These are phyloP conservation scores for Atta cephalotes DNA, from an alignment of 1,140 invertebrate species.

Conservation along the genomic window DNA sequence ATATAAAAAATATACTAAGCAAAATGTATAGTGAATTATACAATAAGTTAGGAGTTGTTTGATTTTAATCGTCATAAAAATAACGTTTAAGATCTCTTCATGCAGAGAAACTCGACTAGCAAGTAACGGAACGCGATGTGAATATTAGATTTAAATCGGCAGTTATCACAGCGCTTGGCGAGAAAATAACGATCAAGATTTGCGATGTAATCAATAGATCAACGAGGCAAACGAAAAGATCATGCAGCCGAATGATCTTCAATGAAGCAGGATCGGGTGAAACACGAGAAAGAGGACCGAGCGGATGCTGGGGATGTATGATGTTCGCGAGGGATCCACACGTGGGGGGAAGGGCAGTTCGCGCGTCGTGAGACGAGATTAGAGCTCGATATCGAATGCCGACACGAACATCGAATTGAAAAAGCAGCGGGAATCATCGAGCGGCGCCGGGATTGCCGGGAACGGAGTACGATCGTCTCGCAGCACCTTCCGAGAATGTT, in stretches of 20 bases:
- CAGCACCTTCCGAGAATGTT: background rate
- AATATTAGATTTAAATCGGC: background rate
- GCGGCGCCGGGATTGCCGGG: background rate
- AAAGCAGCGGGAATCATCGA: background rate
- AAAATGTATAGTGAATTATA: background rate
- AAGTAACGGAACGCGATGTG: slow-evolving; percentile 1
- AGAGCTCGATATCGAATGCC: background rate
- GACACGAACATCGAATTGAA: background rate
- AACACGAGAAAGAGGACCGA: background rate
- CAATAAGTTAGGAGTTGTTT: background rate
- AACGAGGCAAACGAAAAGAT: background rate
- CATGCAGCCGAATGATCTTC: no score
- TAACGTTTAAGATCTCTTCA: background rate
- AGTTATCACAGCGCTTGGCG: background rate
- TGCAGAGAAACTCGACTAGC: background rate
- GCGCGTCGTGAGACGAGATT: background rate
- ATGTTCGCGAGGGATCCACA: background rate
- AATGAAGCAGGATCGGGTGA: background rate
- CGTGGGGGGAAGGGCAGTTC: background rate
- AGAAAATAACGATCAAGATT: background rate
- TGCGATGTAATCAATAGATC: no score
- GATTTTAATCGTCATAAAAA: background rate
- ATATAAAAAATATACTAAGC: background rate
- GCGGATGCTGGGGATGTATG: slow-evolving; percentile 1
- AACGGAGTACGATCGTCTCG: no score